Base-by-base conservation (phyloP, 2,113 vertebrate species). In the Podilymbus podiceps region DNA sequence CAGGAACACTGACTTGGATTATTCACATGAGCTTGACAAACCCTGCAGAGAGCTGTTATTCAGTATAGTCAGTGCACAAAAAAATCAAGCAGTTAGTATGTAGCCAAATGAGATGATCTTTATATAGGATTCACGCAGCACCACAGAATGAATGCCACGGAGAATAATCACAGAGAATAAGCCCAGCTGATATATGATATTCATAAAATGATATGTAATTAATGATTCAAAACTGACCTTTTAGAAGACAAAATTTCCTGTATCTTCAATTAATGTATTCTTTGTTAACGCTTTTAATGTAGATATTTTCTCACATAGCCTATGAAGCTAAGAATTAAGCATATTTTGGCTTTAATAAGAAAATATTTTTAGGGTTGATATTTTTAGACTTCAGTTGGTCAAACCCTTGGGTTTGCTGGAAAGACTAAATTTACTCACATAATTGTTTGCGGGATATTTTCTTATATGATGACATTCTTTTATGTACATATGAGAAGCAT, bases 151-250 rank as follows among this genome's bases (percentile, higher is more conserved):
- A 91, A 83, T 3, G 11, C 8, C 38, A 44, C 22, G 73, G 49
- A 89, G 64, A 81, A 81, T 13, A 75, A 66, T 53, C 79, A 49
- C 22, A 76, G 62, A 38, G 56, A 44, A 78, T 33, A 4, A 95
- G 44, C 46, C 31, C n/a, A 52, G n/a, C 35, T 85, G 68, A 69
- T 31, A 38, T 35, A 49, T n/a, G 35, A 56, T 71, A 88, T 38
- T 69, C 86, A 76, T 62, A 40, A 74, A 94, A 83, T 83, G 60
- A 56, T 59, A 80, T 52, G 31, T 28, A 88, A 19, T 82, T 80
- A 91, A 77, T 53, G 84, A 96, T 72, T 89, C 64, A 93, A 94
- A 96, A 67, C 35, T 68, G 93, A 91, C 49, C 86, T 95, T 94
- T 92, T 81, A 80, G 84, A 76, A 93, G 50, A 89, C 22, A 93